Conservation (phyloP, 1,140 invertebrate species). For the Drosophila sp. region DNA sequence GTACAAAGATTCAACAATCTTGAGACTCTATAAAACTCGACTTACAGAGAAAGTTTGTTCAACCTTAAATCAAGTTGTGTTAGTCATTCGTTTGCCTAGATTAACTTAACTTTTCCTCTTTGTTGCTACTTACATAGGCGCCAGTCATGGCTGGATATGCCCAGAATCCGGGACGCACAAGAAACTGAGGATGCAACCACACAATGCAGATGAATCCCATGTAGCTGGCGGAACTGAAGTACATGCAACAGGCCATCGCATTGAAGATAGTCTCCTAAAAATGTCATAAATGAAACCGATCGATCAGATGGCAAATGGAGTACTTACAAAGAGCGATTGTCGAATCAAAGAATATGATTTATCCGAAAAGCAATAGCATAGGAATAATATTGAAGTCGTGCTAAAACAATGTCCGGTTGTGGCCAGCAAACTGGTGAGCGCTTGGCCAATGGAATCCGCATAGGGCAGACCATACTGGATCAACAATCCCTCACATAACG, state of each 20-base stretch:
- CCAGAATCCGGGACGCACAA: constrained; percentile 85
- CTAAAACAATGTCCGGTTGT: constrained; percentile 90
- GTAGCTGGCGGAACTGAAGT: constrained; percentile 90
- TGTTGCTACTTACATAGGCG: constrained; percentile 89
- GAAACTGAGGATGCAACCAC: constrained; percentile 89
- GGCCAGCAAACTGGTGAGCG: constrained; percentile 91
- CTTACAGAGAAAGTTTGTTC: too few relatives aligned
- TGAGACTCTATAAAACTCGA: too few relatives aligned
- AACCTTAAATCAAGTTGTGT: too few relatives aligned
- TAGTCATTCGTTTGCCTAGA: too few relatives aligned
- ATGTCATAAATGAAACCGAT: neutral
- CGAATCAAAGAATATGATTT: constrained; percentile 90
- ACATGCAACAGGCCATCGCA: constrained; percentile 89
- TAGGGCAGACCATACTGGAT: constrained; percentile 90
- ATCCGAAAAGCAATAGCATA: constrained; percentile 91
- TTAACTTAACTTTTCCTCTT: neutral
- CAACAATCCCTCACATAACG: constrained; percentile 90
- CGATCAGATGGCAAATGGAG: neutral
- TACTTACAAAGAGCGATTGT: constrained; percentile 91
- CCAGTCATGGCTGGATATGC: constrained; percentile 93
- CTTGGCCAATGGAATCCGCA: constrained; percentile 88
- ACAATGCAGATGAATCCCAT: constrained; percentile 91
- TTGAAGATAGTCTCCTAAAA: constrained; percentile 92
- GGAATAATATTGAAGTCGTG: constrained; percentile 89
- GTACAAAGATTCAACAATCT: too few relatives aligned